Conservation (phyloP, 2,888 invertebrate genomes). For the Phengaris alcon region DNA sequence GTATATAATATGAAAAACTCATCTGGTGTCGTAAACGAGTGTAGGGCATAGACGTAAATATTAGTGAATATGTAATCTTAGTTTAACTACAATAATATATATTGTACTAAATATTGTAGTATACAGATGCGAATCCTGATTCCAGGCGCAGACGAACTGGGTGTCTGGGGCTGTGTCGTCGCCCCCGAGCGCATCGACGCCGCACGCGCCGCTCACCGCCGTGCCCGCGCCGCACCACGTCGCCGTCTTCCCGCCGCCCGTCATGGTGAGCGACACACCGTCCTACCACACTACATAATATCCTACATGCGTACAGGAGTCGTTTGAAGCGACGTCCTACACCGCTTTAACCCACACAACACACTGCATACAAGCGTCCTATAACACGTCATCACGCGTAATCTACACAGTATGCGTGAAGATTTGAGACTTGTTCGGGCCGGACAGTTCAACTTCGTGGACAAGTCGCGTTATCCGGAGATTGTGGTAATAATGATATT, state of each 20-base stretch:
- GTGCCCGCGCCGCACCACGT: conserved; percentile 72
- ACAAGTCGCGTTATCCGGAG: too few relatives aligned
- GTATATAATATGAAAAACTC: not conserved
- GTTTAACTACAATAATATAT: too few relatives aligned
- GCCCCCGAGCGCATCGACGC: conserved; percentile 68
- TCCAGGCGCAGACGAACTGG: conserved; percentile 57
- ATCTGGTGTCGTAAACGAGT: too few relatives aligned
- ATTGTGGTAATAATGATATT: too few relatives aligned
- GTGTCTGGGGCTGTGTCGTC: conserved; percentile 79
- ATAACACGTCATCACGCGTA: too few relatives aligned
- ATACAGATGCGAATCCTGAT: conserved; percentile 41
- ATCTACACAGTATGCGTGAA: too few relatives aligned
- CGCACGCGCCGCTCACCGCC: conserved; percentile 76
- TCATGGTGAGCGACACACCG: conserved; percentile 67
- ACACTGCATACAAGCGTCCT: not conserved
- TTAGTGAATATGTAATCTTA: too few relatives aligned
- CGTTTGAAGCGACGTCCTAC: not conserved
- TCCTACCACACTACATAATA: too few relatives aligned
- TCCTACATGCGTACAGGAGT: too few relatives aligned
- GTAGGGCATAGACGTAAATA: too few relatives aligned
- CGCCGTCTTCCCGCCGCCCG: conserved; percentile 70
- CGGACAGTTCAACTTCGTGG: too few relatives aligned
- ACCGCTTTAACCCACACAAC: conserved; percentile 8
- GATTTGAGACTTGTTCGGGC: too few relatives aligned
- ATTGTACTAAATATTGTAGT: conserved; percentile 31